phyloP scores from a whole-genome alignment of 1,140 invertebrate species.

The Lasioglossum baleicum region DNA sequence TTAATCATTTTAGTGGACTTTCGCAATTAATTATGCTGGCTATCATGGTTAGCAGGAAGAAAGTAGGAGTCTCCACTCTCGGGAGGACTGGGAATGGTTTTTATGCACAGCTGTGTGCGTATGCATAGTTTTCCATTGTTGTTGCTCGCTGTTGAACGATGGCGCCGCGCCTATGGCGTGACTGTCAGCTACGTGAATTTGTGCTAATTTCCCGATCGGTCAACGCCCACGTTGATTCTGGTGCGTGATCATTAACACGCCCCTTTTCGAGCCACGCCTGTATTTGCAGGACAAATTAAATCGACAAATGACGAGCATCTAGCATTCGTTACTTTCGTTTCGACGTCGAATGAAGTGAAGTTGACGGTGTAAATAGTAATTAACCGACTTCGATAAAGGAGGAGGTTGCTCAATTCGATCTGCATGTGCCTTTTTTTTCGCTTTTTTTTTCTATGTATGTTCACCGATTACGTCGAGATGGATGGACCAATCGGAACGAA shows the following conservation, averaged over 20 bases:
- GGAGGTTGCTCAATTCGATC: too few species aligned
- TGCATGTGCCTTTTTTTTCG: too few species aligned
- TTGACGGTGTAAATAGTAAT: too few species aligned
- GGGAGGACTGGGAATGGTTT: neutral
- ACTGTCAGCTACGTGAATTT: slow-evolving; percentile 28
- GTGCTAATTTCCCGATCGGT: slow-evolving; percentile 31
- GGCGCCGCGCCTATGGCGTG: slow-evolving; percentile 48
- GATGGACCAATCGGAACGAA: too few species aligned
- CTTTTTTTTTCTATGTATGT: too few species aligned
- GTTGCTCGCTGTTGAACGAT: slow-evolving; percentile 14
- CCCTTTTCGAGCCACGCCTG: slow-evolving; percentile 26
- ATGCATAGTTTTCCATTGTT: neutral
- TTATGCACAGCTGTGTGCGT: neutral
- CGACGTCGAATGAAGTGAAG: too few species aligned
- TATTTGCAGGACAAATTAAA: slow-evolving; percentile 40
- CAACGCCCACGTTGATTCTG: slow-evolving; percentile 34
- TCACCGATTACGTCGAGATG: too few species aligned
- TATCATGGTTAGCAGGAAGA: neutral
- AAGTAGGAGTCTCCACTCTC: neutral
- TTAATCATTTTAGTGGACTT: slow-evolving; percentile 8
- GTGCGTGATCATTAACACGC: slow-evolving; percentile 14
- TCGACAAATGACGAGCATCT: slow-evolving; percentile 29
- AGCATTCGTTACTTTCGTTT: too few species aligned
- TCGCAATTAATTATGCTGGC: slow-evolving; percentile 23
- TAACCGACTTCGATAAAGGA: too few species aligned